Evolutionary conservation across 2,113 vertebrate genomes (phyloP).

Genomic region (Mormyrus iriodes): DNA sequence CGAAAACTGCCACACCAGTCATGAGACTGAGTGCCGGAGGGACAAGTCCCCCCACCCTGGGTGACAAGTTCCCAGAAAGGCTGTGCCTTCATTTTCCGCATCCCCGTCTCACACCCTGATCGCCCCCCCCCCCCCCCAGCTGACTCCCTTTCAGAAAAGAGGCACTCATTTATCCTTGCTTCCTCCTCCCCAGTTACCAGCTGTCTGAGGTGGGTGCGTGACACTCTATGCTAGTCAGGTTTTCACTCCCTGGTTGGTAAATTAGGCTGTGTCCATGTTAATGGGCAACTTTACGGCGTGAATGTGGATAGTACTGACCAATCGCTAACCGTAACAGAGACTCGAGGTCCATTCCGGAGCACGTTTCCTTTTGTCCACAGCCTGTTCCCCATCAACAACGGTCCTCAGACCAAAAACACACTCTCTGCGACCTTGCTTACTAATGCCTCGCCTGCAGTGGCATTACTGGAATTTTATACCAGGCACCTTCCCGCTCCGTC

Average conservation of each 20-base stretch:
- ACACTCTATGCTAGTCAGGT: neutral
- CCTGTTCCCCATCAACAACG: too few species aligned
- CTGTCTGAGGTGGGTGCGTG: neutral
- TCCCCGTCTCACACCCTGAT: neutral
- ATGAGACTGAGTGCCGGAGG: constrained; percentile 41
- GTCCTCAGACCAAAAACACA: neutral
- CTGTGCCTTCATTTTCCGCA: neutral
- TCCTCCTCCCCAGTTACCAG: neutral
- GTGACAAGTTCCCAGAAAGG: constrained; percentile 23
- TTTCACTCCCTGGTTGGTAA: neutral
- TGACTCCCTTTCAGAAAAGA: neutral
- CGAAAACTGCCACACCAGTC: constrained; percentile 29
- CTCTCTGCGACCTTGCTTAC: neutral
- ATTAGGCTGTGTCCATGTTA: neutral
- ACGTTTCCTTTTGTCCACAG: too few species aligned
- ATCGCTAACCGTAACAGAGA: neutral
- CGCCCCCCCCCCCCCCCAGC: neutral
- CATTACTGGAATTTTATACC: neutral
- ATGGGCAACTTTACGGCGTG: neutral
- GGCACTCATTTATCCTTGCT: neutral
- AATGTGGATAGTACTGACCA: neutral
- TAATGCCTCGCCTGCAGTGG: neutral
- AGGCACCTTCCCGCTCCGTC: neutral
- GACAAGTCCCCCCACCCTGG: constrained; percentile 42
- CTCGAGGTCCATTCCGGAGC: too few species aligned